Base-by-base conservation (phyloP, 2,888 invertebrate genomes). In the Podabrus alpinus region DNA sequence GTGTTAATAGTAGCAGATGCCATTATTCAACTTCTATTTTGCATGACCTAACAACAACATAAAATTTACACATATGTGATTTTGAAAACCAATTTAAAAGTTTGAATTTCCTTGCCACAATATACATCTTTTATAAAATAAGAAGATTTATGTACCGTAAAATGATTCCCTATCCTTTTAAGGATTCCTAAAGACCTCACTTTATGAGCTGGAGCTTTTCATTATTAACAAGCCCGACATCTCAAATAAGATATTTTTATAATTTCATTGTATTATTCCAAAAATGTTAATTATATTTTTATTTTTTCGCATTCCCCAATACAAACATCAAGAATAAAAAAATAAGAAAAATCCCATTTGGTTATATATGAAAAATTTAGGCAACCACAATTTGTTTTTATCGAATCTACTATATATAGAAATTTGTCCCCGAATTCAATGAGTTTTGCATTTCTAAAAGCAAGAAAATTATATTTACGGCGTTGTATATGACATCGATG, bases 11-110 rank as follows among this genome's bases (percentile, higher is more conserved):
- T 67, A 72, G 67, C 72, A 72, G 24, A 61, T 72, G 67, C 67
- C 61, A 61, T 71, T 29, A 61, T 68, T 61, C 29, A 60, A 67
- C 60, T 59, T 67, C 68, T 68, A 15, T 29, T 17, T 29, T 60
- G 68, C 68, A 45, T 72, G 67, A 72, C 60, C 69, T 68, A 61
- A 72, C 72, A 72, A 68, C 25, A 45, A 59, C 68, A 15, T 45
- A 29, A 69, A 73, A 69, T 73, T 73, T 69, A 73, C 69, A 73
- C 73, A 73, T 73, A 69, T 73, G 73, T 66, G 73, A 69, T 69
- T 45, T 62, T 13, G 64, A 62, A 73, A 72, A 73, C 69, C 69
- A 73, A 73, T 69, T 73, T 62, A 72, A 71, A 72, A 73, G 73
- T 73, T 73, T 69, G 73, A 69, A 69, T 73, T 69, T 69, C 73